A percentile compares a stretch with the other conserved stretches of the same genome.
phyloP scores from a whole-genome alignment of 2,113 vertebrate species.

The Erythrocebus patas region DNA sequence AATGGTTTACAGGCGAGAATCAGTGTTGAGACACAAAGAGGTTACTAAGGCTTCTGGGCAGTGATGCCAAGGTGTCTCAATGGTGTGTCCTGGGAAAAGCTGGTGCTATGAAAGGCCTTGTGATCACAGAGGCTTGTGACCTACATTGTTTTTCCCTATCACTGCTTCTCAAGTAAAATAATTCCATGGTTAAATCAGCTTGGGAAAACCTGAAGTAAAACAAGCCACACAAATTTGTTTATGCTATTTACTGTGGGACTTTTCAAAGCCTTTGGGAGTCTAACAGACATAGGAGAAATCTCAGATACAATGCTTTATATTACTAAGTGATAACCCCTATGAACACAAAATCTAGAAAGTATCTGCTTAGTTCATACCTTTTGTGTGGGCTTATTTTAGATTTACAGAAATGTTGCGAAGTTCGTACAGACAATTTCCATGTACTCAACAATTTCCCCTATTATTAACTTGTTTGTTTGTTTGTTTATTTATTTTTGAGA shows the following conservation, averaged over 20 bases:
- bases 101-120: not conserved
- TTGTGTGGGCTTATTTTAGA: not conserved
- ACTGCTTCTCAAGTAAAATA: not conserved
- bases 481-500: too few species aligned
- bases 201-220: not conserved
- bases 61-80: rapidly evolving
- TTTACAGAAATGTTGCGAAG: not conserved
- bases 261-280: not conserved
- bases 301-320: not conserved
- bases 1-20: not conserved
- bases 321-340: not conserved
- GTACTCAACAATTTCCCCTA: not conserved
- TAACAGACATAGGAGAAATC: not conserved
- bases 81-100: not conserved
- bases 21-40: not conserved
- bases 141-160: not conserved
- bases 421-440: not conserved
- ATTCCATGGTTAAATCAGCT: not conserved
- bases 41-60: rapidly evolving
- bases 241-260: not conserved
- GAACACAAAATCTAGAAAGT: not conserved
- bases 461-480: not conserved
- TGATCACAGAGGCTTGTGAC: not conserved
- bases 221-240: not conserved
- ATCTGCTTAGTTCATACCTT: not conserved